Base-by-base conservation (phyloP, 2,113 vertebrate species). In the Crotalus horridus region DNA sequence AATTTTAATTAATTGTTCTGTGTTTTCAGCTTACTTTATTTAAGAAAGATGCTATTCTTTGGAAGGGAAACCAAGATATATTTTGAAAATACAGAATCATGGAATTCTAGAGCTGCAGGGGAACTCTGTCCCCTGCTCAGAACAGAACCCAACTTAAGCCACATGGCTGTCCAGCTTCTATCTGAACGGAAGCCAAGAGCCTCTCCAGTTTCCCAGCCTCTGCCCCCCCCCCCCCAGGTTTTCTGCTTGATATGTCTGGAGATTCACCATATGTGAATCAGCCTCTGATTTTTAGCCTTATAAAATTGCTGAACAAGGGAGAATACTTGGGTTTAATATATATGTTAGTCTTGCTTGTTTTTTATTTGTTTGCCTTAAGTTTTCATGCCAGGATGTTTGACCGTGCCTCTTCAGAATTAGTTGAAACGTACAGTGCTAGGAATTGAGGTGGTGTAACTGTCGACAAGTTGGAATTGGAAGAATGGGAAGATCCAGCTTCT, bases 221-320 rank as follows among this genome's bases (percentile, higher is more conserved):
- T 29, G 0, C 5, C 5, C n/a, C 3, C 0, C 12, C 5, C 6
- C 1, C 15, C 13, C 5, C 15, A 3, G 7, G 33, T 39, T 81
- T 21, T 81, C 69, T 39, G 33, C 74, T 39, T 17, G 17, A n/a
- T 33, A 39, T 23, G 39, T n/a, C 85, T 26, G 54, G 54, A 61
- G 85, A 86, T 86, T 39, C 43, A 46, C 20, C 23, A 10, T 43
- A 9, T 85, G 15, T 56, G 6, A 21, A 20, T 56, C 33, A 15
- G 5, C 74, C 74, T 54, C 90, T 56, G 54, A 48, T 26, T 58
- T 51, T 43, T 91, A 39, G 51, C 33, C 39, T 26, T 85, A 39
- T 59, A 48, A 85, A 85, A 55, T 17, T 21, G 26, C 1, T 58
- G 26, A 91, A 56, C 17, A 29, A 10, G 48, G 69, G 21, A n/a